Conservation (phyloP, 2,888 invertebrate species). For the Drosophila longiperda region DNA sequence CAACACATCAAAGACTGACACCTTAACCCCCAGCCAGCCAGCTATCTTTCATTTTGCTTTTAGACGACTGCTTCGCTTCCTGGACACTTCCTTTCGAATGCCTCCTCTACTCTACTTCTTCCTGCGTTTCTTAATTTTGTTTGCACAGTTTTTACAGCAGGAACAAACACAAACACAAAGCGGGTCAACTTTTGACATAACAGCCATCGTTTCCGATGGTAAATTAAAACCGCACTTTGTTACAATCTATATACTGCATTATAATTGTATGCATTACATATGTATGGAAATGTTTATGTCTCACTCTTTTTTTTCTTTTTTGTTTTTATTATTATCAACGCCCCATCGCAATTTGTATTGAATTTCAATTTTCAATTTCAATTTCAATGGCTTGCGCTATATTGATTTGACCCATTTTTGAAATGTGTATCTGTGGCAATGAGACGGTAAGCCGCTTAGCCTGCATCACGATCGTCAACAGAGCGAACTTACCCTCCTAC, state of each 20-base stretch:
- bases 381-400: constrained; percentile 55
- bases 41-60: constrained; percentile 45
- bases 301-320: neutral
- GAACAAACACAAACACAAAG: constrained; percentile 68
- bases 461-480: constrained; percentile 33
- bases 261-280: constrained; percentile 8
- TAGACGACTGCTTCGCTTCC: constrained; percentile 54
- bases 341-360: constrained; percentile 61
- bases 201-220: constrained; percentile 14
- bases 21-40: constrained; percentile 41
- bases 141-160: constrained; percentile 66
- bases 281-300: constrained; percentile 4
- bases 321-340: constrained; percentile 10
- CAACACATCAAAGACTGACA: constrained; percentile 15
- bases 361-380: constrained; percentile 64
- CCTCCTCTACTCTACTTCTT: constrained; percentile 5
- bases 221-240: constrained; percentile 16
- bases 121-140: constrained; percentile 50
- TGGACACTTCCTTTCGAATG: constrained; percentile 51
- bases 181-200: constrained; percentile 42
- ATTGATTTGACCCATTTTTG: constrained; percentile 67
- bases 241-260: neutral
- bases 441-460: constrained; percentile 51
- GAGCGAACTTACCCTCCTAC: neutral
- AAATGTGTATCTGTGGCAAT: constrained; percentile 37